Percentiles rank a stretch among this genome's conserved stretches.
Conservation (phyloP, 2,113 vertebrate genomes). For the Eupsittula cactorum region DNA sequence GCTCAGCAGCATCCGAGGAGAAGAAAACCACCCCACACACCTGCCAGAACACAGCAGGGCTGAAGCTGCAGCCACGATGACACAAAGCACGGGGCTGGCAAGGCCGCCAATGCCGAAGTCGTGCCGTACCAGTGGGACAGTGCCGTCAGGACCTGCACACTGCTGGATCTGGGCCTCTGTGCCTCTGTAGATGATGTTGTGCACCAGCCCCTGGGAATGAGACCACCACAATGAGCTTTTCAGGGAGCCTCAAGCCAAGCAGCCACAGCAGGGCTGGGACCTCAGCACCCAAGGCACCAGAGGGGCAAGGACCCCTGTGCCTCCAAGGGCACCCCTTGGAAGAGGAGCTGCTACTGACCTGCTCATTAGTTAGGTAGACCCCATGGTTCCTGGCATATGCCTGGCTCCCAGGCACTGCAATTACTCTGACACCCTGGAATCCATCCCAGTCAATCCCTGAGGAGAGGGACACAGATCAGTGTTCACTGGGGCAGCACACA, state of each 20-base stretch:
- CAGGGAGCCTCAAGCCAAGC: neutral
- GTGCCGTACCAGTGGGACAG: constrained; percentile 83
- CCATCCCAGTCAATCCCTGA: constrained; percentile 83
- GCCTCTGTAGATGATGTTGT: constrained; percentile 87
- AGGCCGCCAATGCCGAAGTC: rapidly evolving
- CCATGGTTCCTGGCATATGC: constrained; percentile 87
- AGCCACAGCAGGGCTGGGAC: neutral
- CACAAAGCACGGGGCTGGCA: rapidly evolving
- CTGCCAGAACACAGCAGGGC: constrained; percentile 59
- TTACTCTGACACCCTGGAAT: constrained; percentile 85
- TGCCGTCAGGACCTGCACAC: constrained; percentile 79
- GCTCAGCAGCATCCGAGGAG: constrained; percentile 84
- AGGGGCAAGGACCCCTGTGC: neutral
- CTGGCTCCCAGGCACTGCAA: constrained; percentile 83
- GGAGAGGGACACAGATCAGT: neutral
- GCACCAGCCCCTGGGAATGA: constrained; percentile 76
- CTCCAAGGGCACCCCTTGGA: neutral
- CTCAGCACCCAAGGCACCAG: neutral
- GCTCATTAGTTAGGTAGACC: constrained; percentile 80
- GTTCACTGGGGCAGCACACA: rapidly evolving
- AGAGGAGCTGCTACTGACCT: constrained; percentile 68
- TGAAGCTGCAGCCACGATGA: neutral
- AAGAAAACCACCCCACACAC: constrained; percentile 94
- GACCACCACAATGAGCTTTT: neutral
- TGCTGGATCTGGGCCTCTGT: constrained; percentile 75